Conservation (phyloP, 2,113 vertebrate genomes). For the Festucalex cinctus region DNA sequence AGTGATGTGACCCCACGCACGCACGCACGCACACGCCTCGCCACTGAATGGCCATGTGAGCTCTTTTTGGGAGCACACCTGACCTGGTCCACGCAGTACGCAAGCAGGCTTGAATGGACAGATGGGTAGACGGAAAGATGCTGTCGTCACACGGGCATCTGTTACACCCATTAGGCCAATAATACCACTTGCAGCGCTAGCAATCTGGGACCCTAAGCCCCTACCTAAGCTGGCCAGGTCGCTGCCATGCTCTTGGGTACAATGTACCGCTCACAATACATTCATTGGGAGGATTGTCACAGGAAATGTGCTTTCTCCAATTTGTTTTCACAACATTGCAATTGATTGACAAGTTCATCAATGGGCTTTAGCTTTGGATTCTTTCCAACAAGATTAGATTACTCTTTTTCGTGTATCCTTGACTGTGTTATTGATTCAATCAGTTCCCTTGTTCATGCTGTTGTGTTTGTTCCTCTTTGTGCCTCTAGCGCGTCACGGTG, state of each 20-base stretch:
- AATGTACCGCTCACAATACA: conserved; percentile 34
- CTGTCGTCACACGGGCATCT: conserved; percentile 70
- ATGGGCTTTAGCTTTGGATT: conserved; percentile 8
- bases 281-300: conserved; percentile 30
- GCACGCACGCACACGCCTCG: neutral
- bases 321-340: conserved; percentile 16
- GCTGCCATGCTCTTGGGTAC: conserved; percentile 36
- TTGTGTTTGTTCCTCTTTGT: conserved; percentile 16
- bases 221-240: conserved; percentile 61
- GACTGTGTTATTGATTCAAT: conserved; percentile 13
- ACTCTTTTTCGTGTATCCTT: neutral
- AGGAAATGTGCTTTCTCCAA: conserved; percentile 18
- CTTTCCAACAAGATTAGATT: conserved; percentile 27
- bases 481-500: conserved; percentile 80
- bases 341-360: conserved; percentile 37
- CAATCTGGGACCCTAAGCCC: conserved; percentile 63
- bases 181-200: conserved; percentile 71
- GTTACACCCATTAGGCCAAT: conserved; percentile 71
- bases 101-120: conserved; percentile 54
- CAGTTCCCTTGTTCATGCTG: conserved; percentile 1
- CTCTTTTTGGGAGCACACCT: conserved; percentile 65
- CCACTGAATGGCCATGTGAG: conserved; percentile 35
- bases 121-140: conserved; percentile 66
- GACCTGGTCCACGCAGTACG: conserved; percentile 43
- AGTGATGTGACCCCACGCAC: conserved; percentile 30